Evolutionary conservation across 2,797 vertebrate genomes (phyloP), one percentile per base, ranked within the genome.

Genomic region (Parauchenoglanis punctatus): DNA sequence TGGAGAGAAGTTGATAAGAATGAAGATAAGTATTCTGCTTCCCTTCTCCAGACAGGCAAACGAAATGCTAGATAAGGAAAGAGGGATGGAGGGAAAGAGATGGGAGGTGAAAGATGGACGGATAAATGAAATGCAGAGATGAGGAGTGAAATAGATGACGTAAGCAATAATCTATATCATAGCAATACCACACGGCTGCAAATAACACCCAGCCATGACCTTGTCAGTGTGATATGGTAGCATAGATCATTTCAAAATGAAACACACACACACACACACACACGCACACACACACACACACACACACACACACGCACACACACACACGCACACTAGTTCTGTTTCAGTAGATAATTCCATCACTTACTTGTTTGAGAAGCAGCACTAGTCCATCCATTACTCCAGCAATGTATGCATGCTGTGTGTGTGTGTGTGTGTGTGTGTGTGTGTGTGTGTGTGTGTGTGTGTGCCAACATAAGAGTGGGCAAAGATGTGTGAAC

Each of bases 401-500:
- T 68, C n/a, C 82, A 86, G 81, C 20, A 40, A 52, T 87, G 67
- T 84, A 25, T 87, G 83, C 58, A 68, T 76, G 25, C 83, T 75
- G 70, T 76, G 70, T 73, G 70, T 77, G 49, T 28, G 61, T 23
- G 52, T 75, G 31, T 63, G 59, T 81, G 88, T 15, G 58, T 82
- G 35, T 59, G 65, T 18, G 31, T 65, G 35, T 35, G 63, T 73
- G 85, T 15, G 59, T 78, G 67, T 40, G 31, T 8, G 13, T 40
- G 31, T 70, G 31, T 70, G 67, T n/a, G 10, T n/a, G 61, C 11
- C 1, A 40, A 35, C 1, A 31, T 31, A 31, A 70, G 13, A 44
- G 81, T 92, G 52, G 84, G 91, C 89, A 91, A 82, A 0, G 49
- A 72, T 85, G 89, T 88, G 87, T 87, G 82, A 93, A 92, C 83